These are phyloP conservation scores for Boloria selene DNA, from an alignment of 2,888 invertebrate genomes.

Conservation along the genomic window DNA sequence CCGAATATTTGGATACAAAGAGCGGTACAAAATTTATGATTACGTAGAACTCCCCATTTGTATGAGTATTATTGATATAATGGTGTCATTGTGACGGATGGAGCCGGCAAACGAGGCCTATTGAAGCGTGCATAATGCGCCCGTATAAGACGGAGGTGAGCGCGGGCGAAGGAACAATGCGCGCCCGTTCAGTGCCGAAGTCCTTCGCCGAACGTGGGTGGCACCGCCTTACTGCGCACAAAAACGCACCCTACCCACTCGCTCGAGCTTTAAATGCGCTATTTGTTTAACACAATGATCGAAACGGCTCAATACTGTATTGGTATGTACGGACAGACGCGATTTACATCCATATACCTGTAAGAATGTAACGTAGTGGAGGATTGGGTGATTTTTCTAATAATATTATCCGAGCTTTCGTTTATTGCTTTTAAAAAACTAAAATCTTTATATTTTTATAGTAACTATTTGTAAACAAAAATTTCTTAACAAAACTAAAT, in stretches of 20 bases:
- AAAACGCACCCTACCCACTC: conserved; percentile 64
- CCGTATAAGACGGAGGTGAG: conserved; percentile 73
- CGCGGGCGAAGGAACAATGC: conserved; percentile 69
- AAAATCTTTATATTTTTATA: neutral
- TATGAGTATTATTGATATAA: conserved; percentile 73
- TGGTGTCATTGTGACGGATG: conserved; percentile 77
- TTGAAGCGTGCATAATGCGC: conserved; percentile 79
- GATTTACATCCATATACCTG: conserved; percentile 21
- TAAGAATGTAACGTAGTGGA: neutral
- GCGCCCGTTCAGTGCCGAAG: conserved; percentile 58
- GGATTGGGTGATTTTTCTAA: neutral
- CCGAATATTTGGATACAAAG: conserved; percentile 58
- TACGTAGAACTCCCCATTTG: conserved; percentile 64
- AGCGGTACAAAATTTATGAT: conserved; percentile 67
- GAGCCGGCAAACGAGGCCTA: conserved; percentile 73
- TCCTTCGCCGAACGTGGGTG: conserved; percentile 76
- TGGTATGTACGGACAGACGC: conserved; percentile 19
- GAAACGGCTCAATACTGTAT: conserved; percentile 32
- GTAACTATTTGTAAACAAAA: neutral
- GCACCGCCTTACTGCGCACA: conserved; percentile 58
- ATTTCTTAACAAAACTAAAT: too few relatives aligned
- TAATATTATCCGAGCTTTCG: too few relatives aligned
- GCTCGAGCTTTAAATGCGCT: conserved; percentile 47
- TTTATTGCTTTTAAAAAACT: too few relatives aligned
- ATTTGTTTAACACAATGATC: conserved; percentile 46